Evolutionary conservation across 2,888 invertebrate genomes (phyloP).

Genomic region (Drosophila lutescens): DNA sequence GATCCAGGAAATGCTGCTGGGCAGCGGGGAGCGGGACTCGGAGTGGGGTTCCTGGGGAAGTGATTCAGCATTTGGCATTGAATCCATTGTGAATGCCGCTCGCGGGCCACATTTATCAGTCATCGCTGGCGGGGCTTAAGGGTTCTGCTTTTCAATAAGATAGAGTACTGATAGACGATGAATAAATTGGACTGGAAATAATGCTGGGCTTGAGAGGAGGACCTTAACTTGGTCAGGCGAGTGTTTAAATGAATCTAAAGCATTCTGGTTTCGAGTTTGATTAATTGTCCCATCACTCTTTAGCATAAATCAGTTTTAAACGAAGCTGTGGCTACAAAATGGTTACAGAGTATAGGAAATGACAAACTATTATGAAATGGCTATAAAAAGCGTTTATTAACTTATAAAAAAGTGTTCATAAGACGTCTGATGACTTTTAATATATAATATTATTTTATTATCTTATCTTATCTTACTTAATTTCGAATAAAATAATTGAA

Average conservation of each 20-base stretch:
- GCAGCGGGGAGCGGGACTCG: not conserved
- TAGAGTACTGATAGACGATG: slow-evolving; percentile 43
- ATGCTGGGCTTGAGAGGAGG: not conserved
- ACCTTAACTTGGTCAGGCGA: not conserved
- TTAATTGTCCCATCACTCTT: slow-evolving; percentile 5
- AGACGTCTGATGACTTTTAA: too few species aligned
- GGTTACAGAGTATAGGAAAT: not conserved
- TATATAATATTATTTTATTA: too few species aligned
- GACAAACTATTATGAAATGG: not conserved
- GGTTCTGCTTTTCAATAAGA: slow-evolving; percentile 44
- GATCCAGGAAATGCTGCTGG: slow-evolving; percentile 55
- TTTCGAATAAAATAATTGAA: too few species aligned
- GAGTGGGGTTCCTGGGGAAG: slow-evolving; percentile 29
- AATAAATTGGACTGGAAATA: slow-evolving; percentile 24
- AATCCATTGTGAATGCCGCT: slow-evolving; percentile 56
- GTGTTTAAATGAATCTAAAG: slow-evolving; percentile 10
- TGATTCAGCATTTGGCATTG: slow-evolving; percentile 75
- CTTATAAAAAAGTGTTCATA: too few species aligned
- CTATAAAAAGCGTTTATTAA: too few species aligned
- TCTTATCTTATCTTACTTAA: too few species aligned
- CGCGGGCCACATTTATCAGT: slow-evolving; percentile 68
- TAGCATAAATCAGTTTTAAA: not conserved
- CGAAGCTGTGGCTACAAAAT: not conserved
- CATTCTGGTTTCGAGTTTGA: slow-evolving; percentile 8
- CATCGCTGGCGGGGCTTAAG: slow-evolving; percentile 37